Evolutionary conservation across 2,888 invertebrate genomes (phyloP).

Genomic region (Drosophila sordidapex): DNA sequence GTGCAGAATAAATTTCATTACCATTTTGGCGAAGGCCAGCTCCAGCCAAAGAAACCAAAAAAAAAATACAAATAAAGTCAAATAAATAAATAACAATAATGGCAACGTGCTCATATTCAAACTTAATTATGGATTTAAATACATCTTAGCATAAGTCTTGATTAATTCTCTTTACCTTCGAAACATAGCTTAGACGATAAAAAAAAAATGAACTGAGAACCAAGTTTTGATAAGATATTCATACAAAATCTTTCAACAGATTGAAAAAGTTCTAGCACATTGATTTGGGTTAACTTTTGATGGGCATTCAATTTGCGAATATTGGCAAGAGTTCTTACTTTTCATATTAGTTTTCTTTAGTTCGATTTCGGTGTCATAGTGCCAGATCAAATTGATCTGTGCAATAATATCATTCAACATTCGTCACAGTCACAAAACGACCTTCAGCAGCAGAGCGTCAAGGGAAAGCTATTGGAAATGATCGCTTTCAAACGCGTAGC

Average conservation of each 20-base stretch:
- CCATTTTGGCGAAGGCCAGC: neutral
- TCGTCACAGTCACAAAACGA: conserved; percentile 52
- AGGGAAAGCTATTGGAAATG: conserved; percentile 61
- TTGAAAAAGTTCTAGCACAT: neutral
- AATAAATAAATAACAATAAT: neutral
- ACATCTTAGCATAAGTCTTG: neutral
- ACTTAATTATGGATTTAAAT: neutral
- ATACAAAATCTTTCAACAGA: neutral
- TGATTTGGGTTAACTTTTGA: conserved; percentile 3
- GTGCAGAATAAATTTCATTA: conserved; percentile 1
- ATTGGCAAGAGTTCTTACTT: conserved; percentile 12
- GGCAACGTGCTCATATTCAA: neutral
- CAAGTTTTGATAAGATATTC: neutral
- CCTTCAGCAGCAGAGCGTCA: conserved; percentile 59
- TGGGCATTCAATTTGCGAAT: neutral
- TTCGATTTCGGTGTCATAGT: conserved; percentile 22
- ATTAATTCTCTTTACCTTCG: neutral
- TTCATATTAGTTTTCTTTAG: conserved; percentile 13
- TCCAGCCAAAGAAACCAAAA: neutral
- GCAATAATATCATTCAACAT: conserved; percentile 33
- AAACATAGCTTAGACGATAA: neutral
- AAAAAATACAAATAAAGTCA: neutral
- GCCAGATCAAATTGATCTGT: conserved; percentile 48
- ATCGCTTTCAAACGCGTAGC: conserved; percentile 45
- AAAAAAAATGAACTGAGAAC: neutral